Evolutionary conservation across 2,113 vertebrate genomes (phyloP).

Genomic region (Hippoglossus stenolepis): DNA sequence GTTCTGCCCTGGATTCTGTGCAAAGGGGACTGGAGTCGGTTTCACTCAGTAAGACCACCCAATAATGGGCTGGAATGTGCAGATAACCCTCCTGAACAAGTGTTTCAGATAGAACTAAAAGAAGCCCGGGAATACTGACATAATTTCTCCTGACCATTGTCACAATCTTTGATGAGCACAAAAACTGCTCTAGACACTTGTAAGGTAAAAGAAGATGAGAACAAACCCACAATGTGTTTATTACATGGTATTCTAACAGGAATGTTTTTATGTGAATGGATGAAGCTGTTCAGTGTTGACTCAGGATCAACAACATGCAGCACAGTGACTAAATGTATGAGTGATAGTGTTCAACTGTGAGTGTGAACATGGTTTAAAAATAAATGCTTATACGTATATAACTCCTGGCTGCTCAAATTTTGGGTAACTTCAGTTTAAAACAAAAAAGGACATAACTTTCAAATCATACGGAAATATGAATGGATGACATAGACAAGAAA

Average conservation of each 20-base stretch:
- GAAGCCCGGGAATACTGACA: slow-evolving; percentile 89
- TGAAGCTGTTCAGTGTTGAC: too few species aligned
- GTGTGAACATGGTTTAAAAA: too few species aligned
- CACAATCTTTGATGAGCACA: neutral
- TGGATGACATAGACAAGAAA: neutral
- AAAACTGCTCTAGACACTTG: neutral
- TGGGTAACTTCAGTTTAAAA: neutral
- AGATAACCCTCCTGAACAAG: slow-evolving; percentile 84
- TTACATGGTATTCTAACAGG: too few species aligned
- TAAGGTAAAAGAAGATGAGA: too few species aligned
- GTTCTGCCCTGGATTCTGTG: slow-evolving; percentile 91
- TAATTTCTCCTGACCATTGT: neutral
- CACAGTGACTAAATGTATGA: too few species aligned
- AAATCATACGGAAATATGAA: neutral
- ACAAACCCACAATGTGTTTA: too few species aligned
- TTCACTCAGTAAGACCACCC: slow-evolving; percentile 86
- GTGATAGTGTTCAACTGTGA: too few species aligned
- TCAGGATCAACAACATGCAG: too few species aligned
- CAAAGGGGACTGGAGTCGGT: slow-evolving; percentile 92
- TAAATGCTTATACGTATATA: neutral
- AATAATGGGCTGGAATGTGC: slow-evolving; percentile 86
- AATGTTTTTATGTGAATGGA: too few species aligned
- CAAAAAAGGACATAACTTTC: neutral
- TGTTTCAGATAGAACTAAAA: slow-evolving; percentile 86
- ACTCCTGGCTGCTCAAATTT: neutral